Evolutionary conservation across 2,888 invertebrate species (phyloP).

Genomic region (Idaea biselata): DNA sequence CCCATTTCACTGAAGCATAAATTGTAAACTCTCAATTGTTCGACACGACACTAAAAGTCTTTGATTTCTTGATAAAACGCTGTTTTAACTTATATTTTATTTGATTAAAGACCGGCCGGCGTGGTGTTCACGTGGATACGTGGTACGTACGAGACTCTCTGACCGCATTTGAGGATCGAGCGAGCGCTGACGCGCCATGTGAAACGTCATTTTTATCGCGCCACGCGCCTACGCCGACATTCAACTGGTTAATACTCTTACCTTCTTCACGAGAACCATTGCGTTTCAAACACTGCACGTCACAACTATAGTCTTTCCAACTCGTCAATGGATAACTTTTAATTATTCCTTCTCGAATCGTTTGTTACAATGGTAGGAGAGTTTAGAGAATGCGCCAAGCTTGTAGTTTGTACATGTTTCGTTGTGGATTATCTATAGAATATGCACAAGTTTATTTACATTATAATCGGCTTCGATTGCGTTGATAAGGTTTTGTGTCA

Average conservation of each 20-base stretch:
- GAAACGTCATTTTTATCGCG: conserved; percentile 62
- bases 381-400: conserved; percentile 21
- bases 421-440: conserved; percentile 23
- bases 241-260: conserved; percentile 9
- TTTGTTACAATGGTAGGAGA: conserved; percentile 3
- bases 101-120: conserved; percentile 51
- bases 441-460: conserved; percentile 25
- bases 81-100: conserved; percentile 22
- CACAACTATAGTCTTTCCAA: not conserved
- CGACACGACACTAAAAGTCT: not conserved
- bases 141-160: conserved; percentile 39
- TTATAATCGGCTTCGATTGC: conserved; percentile 7
- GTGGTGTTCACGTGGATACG: conserved; percentile 41
- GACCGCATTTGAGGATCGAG: conserved; percentile 42
- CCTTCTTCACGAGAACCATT: conserved; percentile 5
- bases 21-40: conserved; percentile 35
- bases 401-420: conserved; percentile 24
- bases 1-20: conserved; percentile 27
- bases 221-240: conserved; percentile 60
- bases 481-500: not conserved
- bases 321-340: not conserved
- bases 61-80: not conserved
- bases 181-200: conserved; percentile 39
- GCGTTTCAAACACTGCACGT: not conserved
- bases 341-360: not conserved